A percentile compares a stretch with the other conserved stretches of the same genome.
Conservation (phyloP, 1,140 invertebrate species). For the Trachelipus rathkii region DNA sequence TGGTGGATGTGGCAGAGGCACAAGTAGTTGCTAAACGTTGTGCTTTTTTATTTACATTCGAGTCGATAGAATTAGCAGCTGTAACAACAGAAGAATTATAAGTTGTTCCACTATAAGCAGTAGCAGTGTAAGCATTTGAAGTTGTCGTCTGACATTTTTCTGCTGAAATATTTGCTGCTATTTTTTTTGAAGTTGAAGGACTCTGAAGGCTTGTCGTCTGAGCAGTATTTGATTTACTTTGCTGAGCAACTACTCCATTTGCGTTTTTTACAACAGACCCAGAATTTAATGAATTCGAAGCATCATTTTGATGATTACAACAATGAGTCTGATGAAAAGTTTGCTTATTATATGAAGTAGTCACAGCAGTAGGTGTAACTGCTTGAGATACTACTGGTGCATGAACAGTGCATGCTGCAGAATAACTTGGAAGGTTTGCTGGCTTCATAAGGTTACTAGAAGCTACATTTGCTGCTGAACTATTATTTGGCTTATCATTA, state of each 20-base stretch:
- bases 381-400: neutral
- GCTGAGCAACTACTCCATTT: neutral
- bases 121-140: no score
- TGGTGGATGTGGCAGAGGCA: neutral
- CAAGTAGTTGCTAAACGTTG: neutral
- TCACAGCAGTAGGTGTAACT: neutral
- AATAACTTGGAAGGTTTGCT: no score
- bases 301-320: neutral
- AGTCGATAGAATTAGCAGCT: neutral
- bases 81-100: no score
- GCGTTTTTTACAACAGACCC: neutral
- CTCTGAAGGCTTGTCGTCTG: no score
- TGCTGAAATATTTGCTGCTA: no score
- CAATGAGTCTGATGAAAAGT: neutral
- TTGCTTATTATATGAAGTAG: neutral
- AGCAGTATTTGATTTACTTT: no score
- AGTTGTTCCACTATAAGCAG: no score
- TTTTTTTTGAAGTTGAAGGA: no score
- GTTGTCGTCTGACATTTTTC: no score
- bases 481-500: no score
- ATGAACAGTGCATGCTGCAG: neutral
- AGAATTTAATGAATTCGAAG: neutral
- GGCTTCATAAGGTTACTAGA: no score
- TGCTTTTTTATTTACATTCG: neutral
- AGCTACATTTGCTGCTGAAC: no score